Evolutionary conservation across 1,140 invertebrate species (phyloP).

Genomic region (Sminthurides bifidus): DNA sequence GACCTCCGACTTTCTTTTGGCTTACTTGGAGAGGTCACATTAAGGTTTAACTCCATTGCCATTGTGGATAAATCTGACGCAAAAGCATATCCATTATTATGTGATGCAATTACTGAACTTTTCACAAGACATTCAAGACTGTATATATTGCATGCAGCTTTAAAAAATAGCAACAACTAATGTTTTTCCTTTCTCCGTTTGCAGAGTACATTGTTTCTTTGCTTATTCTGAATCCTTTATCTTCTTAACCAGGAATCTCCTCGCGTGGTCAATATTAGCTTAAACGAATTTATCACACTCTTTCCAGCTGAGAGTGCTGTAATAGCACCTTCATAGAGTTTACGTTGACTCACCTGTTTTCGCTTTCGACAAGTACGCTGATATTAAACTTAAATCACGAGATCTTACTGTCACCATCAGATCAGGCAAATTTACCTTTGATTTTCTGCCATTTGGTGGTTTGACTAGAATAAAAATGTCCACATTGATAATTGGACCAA

Average conservation of each 20-base stretch:
- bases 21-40: constrained; percentile 12
- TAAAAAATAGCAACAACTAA: neutral
- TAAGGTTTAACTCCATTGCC: constrained; percentile 22
- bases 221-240: neutral
- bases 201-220: neutral
- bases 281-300: too few species aligned
- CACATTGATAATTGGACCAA: too few species aligned
- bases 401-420: constrained; percentile 17
- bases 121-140: neutral
- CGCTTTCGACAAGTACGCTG: constrained; percentile 22
- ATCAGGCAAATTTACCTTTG: constrained; percentile 20
- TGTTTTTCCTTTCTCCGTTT: neutral
- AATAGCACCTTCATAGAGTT: too few species aligned
- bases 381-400: constrained; percentile 24
- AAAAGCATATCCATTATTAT: neutral
- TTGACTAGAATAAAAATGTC: constrained; percentile 19
- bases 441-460: constrained; percentile 16
- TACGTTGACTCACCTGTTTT: constrained; percentile 18
- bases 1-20: too few species aligned
- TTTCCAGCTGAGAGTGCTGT: too few species aligned
- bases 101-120: neutral
- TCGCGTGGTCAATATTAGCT: too few species aligned
- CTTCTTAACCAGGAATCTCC: too few species aligned
- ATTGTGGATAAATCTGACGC: constrained; percentile 27
- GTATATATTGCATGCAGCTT: neutral